Base-by-base conservation (phyloP, 1,140 invertebrate genomes). In the Odontomachus brunneus region DNA sequence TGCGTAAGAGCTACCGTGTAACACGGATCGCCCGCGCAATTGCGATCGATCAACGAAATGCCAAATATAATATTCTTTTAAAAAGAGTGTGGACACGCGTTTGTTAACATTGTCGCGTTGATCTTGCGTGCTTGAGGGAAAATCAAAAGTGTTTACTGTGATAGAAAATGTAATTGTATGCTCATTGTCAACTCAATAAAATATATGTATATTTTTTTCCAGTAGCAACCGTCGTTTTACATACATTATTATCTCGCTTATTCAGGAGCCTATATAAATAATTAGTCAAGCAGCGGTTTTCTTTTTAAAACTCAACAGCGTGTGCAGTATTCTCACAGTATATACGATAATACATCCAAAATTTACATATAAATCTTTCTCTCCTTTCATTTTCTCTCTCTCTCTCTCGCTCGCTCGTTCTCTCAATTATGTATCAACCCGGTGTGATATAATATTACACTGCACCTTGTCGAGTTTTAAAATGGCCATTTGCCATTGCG, bases 131-230 rank as follows among this genome's bases (percentile, higher is more conserved):
- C 3, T 51, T 22, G 48, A 72, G 19, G 12, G 60, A 66, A 60
- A 76, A 76, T 81, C 15, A 29, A 69, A 62, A 69, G 17, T 55
- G 49, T 48, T 60, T 65, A 71, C 53, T 83, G 72, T 65, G 44
- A 83, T 71, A 83, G 63, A 73, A 55, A 76, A 72, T 74, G 33
- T 49, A 66, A 84, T 65, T 89, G 73, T 83, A 87, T 72, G 75
- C 80, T 33, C 82, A 84, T 88, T 83, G 63, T 63, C 53, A 80
- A 88, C 72, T 84, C 75, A 88, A 91, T 89, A 89, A 91, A 90
- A 82, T 89, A 87, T 89, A 87, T 83, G 73, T 86, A 87, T 90
- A 85, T 90, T 69, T 89, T 87, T 85, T 67, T 84, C 48, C 69
- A 86, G 19, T 83, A 55, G 22, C 82, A 57, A 72, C 62, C 48